Percentiles rank a stretch among this genome's conserved stretches.
Evolutionary conservation across 1,140 invertebrate species (phyloP).

Genomic region (Metaphire vulgaris): DNA sequence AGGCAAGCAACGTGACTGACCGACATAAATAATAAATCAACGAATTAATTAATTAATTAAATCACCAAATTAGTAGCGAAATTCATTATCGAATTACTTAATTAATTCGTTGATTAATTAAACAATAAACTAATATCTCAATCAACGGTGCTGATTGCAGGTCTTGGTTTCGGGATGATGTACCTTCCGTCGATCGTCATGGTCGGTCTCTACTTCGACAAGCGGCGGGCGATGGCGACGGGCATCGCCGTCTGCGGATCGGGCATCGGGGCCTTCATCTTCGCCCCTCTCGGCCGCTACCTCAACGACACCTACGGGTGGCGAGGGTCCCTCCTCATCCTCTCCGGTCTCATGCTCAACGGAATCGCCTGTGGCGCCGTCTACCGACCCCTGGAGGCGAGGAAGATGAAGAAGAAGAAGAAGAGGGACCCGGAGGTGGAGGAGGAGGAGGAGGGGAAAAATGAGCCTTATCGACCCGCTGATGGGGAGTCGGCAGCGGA

Average conservation of each 20-base stretch:
- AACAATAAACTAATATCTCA: too few species aligned
- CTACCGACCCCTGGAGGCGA: slow-evolving; percentile 75
- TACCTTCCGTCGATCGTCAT: slow-evolving; percentile 90
- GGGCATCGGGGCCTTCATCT: slow-evolving; percentile 72
- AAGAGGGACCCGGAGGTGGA: background rate
- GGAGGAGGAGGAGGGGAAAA: background rate
- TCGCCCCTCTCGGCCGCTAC: slow-evolving; percentile 21
- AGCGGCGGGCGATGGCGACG: slow-evolving; percentile 79
- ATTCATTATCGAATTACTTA: too few species aligned
- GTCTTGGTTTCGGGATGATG: slow-evolving; percentile 85
- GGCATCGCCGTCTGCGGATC: slow-evolving; percentile 91
- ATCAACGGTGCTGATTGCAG: too few species aligned
- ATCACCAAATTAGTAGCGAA: too few species aligned
- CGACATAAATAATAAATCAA: too few species aligned
- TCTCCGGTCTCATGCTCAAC: slow-evolving; percentile 67
- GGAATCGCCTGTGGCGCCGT: slow-evolving; percentile 87
- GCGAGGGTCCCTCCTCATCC: slow-evolving; percentile 17
- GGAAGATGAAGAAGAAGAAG: slow-evolving; percentile 1
- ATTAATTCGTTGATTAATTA: too few species aligned
- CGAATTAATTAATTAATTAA: too few species aligned
- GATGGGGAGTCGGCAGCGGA: slow-evolving; percentile 32
- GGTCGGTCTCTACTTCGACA: slow-evolving; percentile 89
- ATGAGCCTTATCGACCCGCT: too few species aligned
- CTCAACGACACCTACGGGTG: slow-evolving; percentile 25
- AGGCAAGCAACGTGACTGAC: too few species aligned